Base-by-base conservation (phyloP, 2,113 vertebrate species). In the Amblyornis subalaris region DNA sequence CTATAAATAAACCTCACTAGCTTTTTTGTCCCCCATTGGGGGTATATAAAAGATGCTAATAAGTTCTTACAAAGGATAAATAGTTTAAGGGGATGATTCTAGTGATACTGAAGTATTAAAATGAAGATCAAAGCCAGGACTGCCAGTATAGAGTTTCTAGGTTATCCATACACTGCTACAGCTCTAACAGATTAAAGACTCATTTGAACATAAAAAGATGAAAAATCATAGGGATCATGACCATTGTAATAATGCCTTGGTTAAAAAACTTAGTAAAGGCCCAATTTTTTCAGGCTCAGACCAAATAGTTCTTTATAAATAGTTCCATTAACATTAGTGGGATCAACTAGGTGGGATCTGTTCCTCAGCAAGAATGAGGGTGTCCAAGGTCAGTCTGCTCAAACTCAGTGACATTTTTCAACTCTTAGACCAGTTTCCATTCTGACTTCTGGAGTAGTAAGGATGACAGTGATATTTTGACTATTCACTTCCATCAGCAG, bases 181-280 rank as follows among this genome's bases (percentile, higher is more conserved):
- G 67, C 48, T 91, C 60, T 85, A 90, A 76, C n/a, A 88, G 72
- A 96, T 92, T 95, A 95, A 95, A 92, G 90, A 79, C 88, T 82
- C 51, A 64, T 93, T 88, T 85, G 73, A 90, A 90, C 62, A 85
- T 57, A 85, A 83, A 89, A 95, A 76, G 48, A 83, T 12, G 12
- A 83, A 72, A 82, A 93, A 88, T 55, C 31, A 9, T 26, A 44
- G 25, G 20, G 36, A 48, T 77, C 75, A 48, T 28, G 54, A 51
- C 23, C 48, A 75, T 92, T 86, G 45, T n/a, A 94, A 92, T 62
- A 57, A 67, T 21, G 42, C 38, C 47, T 77, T 77, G 12, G 50
- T 84, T 90, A 75, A 51, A 88, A 83, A 94, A 67, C 38, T 47
- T 18, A 65, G 33, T 61, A 65, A 73, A 83, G 55, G 13, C 25